Evolutionary conservation across 2,888 invertebrate species (phyloP).

Genomic region (Ennomos quercinarius): DNA sequence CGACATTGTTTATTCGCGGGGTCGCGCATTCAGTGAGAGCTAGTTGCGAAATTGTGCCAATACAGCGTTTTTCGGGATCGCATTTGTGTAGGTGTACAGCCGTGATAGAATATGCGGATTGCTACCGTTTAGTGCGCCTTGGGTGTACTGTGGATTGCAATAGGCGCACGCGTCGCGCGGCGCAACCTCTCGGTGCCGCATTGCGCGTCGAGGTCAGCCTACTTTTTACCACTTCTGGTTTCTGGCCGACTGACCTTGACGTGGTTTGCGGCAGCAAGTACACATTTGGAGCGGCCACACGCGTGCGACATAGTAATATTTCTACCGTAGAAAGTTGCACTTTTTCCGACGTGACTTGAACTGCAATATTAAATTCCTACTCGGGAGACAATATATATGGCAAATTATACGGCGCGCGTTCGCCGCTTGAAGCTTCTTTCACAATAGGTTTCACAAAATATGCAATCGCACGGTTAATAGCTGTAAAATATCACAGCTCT

Average conservation of each 20-base stretch:
- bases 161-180: slow-evolving; percentile 20
- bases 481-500: slow-evolving; percentile 41
- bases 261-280: slow-evolving; percentile 72
- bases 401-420: slow-evolving; percentile 43
- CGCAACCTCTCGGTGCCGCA: slow-evolving; percentile 52
- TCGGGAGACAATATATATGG: slow-evolving; percentile 43
- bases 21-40: slow-evolving; percentile 30
- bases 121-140: neutral
- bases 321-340: slow-evolving; percentile 73
- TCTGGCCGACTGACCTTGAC: slow-evolving; percentile 71
- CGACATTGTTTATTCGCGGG: slow-evolving; percentile 37
- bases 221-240: slow-evolving; percentile 74
- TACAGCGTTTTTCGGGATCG: slow-evolving; percentile 21
- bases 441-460: slow-evolving; percentile 49
- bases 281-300: slow-evolving; percentile 61
- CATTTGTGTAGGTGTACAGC: neutral
- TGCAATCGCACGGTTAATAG: slow-evolving; percentile 43
- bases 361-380: slow-evolving; percentile 56
- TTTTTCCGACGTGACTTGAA: slow-evolving; percentile 74
- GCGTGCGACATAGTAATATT: slow-evolving; percentile 56
- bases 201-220: slow-evolving; percentile 69
- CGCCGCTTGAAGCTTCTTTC: slow-evolving; percentile 48
- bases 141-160: slow-evolving; percentile 10
- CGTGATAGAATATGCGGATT: neutral
- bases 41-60: slow-evolving; percentile 34